Conservation (phyloP, 2,888 invertebrate species). For the Phlogophora meticulosa region DNA sequence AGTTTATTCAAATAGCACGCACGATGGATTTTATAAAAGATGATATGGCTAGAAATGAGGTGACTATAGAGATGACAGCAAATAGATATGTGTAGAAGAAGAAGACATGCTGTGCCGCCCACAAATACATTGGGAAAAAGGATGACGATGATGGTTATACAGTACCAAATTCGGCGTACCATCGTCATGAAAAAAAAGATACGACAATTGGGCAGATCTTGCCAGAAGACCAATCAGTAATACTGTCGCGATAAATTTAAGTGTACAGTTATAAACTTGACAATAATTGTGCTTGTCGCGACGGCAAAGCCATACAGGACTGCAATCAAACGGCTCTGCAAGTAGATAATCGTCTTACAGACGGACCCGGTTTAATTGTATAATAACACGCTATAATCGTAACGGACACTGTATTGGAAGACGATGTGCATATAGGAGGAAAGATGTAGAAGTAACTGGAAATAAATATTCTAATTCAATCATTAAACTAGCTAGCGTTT, state of each 20-base stretch:
- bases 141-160: no score
- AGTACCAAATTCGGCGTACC: neutral
- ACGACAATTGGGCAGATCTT: neutral
- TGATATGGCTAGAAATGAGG: no score
- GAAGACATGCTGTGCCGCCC: no score
- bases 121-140: no score
- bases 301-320: conserved; percentile 37
- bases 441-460: conserved; percentile 13
- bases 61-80: no score
- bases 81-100: no score
- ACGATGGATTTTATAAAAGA: no score
- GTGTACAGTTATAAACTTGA: conserved; percentile 5
- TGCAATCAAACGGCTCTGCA: conserved; percentile 32
- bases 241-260: conserved; percentile 21
- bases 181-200: neutral
- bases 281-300: conserved; percentile 30
- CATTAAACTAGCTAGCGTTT: neutral
- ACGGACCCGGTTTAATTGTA: conserved; percentile 55
- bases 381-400: conserved; percentile 41
- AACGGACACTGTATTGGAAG: conserved; percentile 20
- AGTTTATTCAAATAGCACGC: conserved; percentile 14
- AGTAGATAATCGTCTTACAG: conserved; percentile 40
- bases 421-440: neutral
- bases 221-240: neutral
- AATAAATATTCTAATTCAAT: neutral